Evolutionary conservation across 2,888 invertebrate species (phyloP).

Genomic region (Volucella zonaria): DNA sequence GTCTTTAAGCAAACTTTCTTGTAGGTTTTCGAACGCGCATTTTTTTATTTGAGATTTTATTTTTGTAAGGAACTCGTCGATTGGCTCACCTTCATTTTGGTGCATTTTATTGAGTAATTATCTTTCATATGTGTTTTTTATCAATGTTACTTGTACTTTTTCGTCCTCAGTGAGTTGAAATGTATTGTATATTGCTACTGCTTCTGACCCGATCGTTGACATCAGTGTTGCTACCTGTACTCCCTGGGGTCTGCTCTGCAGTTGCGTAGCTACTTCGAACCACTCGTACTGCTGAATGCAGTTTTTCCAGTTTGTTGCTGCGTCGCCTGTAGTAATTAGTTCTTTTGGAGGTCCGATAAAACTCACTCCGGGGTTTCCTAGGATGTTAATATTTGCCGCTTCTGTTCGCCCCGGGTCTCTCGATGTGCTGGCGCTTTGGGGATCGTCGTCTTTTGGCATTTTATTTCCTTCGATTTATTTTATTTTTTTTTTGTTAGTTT

Average conservation of each 20-base stretch:
- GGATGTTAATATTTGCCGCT: not conserved
- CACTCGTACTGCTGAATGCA: not conserved
- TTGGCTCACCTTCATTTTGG: not conserved
- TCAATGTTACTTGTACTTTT: conserved; percentile 13
- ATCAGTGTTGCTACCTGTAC: conserved; percentile 31
- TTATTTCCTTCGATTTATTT: too few relatives aligned
- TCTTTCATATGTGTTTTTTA: conserved; percentile 20
- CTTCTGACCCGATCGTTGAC: conserved; percentile 31
- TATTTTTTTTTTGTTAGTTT: too few relatives aligned
- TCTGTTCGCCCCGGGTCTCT: not conserved
- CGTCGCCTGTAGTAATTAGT: not conserved
- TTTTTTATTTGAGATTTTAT: conserved; percentile 31
- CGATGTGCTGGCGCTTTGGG: too few relatives aligned
- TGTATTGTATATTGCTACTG: conserved; percentile 23
- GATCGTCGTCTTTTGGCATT: too few relatives aligned
- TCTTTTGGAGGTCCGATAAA: not conserved
- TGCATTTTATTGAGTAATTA: conserved; percentile 20
- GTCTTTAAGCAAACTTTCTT: conserved; percentile 20
- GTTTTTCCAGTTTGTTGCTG: conserved; percentile 7
- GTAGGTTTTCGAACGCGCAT: conserved; percentile 9
- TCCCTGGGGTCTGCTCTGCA: not conserved
- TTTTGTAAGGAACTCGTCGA: conserved; percentile 13
- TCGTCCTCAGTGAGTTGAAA: conserved; percentile 15
- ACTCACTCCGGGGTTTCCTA: not conserved
- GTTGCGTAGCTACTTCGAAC: not conserved